Percentiles rank a stretch among this genome's conserved stretches.
phyloP scores from a whole-genome alignment of 2,888 invertebrate species.

The Tetragonula carbonaria region DNA sequence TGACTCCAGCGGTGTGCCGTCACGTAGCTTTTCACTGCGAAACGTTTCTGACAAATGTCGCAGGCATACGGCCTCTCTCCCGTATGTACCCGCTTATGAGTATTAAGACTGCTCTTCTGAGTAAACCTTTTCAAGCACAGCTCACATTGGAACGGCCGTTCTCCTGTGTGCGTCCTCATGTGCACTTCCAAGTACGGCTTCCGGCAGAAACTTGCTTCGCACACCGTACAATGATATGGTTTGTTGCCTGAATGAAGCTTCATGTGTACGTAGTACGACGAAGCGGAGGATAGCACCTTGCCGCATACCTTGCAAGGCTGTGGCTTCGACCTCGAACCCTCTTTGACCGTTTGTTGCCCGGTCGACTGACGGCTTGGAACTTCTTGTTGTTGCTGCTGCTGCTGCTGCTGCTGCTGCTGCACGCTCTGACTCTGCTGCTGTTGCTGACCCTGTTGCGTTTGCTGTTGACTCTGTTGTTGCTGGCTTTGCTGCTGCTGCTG shows the following conservation, averaged over 20 bases:
- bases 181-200: conserved; percentile 93
- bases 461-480: conserved; percentile 77
- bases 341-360: conserved; percentile 81
- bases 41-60: conserved; percentile 92
- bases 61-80: conserved; percentile 92
- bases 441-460: conserved; percentile 52
- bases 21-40: conserved; percentile 92
- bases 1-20: conserved; percentile 93
- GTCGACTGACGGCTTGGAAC: conserved; percentile 80
- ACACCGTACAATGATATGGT: conserved; percentile 91
- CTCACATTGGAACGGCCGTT: conserved; percentile 90
- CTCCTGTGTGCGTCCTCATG: conserved; percentile 92
- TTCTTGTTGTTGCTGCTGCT: conserved; percentile 64
- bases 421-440: conserved; percentile 71
- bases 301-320: conserved; percentile 92
- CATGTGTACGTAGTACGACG: conserved; percentile 93
- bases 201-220: conserved; percentile 92
- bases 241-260: conserved; percentile 92
- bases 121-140: conserved; percentile 91
- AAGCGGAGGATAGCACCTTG: conserved; percentile 90
- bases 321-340: conserved; percentile 87
- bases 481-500: conserved; percentile 80
- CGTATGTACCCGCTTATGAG: conserved; percentile 92
- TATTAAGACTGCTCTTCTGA: conserved; percentile 92
- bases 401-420: conserved; percentile 41